These are phyloP conservation scores for Caenorhabditis sulstoni DNA, from an alignment of 2,888 invertebrate species.

Conservation along the genomic window DNA sequence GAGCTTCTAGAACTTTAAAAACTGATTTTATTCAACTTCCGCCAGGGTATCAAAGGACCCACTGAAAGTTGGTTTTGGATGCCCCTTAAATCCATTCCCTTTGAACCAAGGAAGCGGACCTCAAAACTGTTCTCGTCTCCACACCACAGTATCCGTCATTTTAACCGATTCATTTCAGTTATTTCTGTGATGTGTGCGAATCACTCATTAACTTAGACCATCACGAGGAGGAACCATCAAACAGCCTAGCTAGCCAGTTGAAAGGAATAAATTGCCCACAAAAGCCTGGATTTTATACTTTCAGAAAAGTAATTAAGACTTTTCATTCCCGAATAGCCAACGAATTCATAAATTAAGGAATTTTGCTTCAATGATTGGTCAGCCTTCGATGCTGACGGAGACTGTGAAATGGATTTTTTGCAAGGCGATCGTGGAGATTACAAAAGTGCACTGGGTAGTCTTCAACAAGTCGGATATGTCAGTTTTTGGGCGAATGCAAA, in stretches of 20 bases:
- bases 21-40: too few relatives aligned
- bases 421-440: constrained; percentile 76
- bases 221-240: constrained; percentile 40
- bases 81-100: too few relatives aligned
- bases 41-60: too few relatives aligned
- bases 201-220: constrained; percentile 74
- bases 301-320: constrained; percentile 70
- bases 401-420: constrained; percentile 80
- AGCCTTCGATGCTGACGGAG: constrained; percentile 79
- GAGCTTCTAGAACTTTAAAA: constrained; percentile 18
- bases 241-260: constrained; percentile 70
- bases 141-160: too few relatives aligned
- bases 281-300: constrained; percentile 76
- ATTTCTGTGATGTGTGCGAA: constrained; percentile 80
- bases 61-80: too few relatives aligned
- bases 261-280: constrained; percentile 79
- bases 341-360: constrained; percentile 66
- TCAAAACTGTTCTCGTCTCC: too few relatives aligned
- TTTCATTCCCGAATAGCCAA: too few relatives aligned
- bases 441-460: constrained; percentile 76
- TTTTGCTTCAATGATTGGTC: constrained; percentile 81
- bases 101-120: too few relatives aligned
- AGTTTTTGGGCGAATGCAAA: constrained; percentile 37
- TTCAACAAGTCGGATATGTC: constrained; percentile 80
- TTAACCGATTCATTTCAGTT: constrained; percentile 73